Base-by-base conservation (phyloP, 1,140 invertebrate species). In the Odontomachus brunneus region DNA sequence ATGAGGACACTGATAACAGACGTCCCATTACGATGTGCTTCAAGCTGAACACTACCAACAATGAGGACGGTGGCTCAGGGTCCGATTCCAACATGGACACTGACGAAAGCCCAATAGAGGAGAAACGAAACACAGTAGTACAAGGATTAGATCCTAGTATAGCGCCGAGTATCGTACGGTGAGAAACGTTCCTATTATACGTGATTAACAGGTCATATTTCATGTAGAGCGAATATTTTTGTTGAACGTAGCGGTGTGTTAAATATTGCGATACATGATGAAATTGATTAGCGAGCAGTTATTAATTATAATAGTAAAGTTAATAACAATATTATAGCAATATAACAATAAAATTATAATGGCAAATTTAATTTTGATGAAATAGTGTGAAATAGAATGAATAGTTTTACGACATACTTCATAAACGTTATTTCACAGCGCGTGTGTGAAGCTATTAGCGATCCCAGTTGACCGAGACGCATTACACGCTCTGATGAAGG, bases 1-100 rank as follows among this genome's bases (percentile, higher is more conserved):
- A 96, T 83, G 96, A 98, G 90, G 97, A 98, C 78, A 97, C 96
- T 19, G 97, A 97, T 48, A 98, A 97, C 87, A 95, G 97, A 87
- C 94, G 98, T 53, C 97, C 98, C 0, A 97, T 98, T 2, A 97
- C 97, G 89, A 95, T 98, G 91, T 95, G 96, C 1, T 94, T 97
- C 29, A 94, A 93, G 55, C 65, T 91, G 9, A 91, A 89, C 7
- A 88, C 83, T 0, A 88, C 84, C 3, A 57, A 86, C 4, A 91
- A 84, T n/a, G 92, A 94, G 48, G 91, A 93, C n/a, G 91, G 90
- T n/a, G 90, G 89, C 22, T 90, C 90, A 0, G 87, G 89, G 26
- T 91, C 92, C 0, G 93, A 94, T 44, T 92, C 90, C 0, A 93
- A 92, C 69, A 94, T 94, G 93, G 93, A 94, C 49, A 94, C 92